Evolutionary conservation across 2,888 invertebrate genomes (phyloP), one percentile per base, ranked within the genome.

Genomic region (Seira sanloemensis): DNA sequence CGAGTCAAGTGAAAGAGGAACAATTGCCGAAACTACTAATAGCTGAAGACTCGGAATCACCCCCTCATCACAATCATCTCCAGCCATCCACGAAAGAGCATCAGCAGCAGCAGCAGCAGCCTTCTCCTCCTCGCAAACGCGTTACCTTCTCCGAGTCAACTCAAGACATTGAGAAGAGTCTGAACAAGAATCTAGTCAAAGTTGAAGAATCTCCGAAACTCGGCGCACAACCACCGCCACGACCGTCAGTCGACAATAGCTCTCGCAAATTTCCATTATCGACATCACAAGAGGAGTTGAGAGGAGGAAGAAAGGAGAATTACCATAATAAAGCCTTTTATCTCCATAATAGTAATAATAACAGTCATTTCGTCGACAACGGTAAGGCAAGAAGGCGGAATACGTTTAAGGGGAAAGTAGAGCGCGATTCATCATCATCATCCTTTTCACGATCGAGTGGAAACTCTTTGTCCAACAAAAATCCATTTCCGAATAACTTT

Each of bases 281-380:
- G 50, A 50, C 50, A 73, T 69, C 58, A 69, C 19, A 69, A 62
- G 62, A 37, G 21, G 69, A 26, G 58, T 37, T 50, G 23, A 9
- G 25, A n/a, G 27, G 58, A 58, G 27, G 58, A 58, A 26, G n/a
- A 19, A 24, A 37, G 24, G 50, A 50, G 50, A 50, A 80, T 82
- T 75, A 50, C 71, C 81, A 82, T 82, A 82, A 82, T 82, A 82
- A 76, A 76, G 65, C 71, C 62, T 76, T 82, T 66, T 66, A 58
- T 37, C 71, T 71, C 25, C 68, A 82, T 82, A 72, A 69, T 82
- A 82, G 37, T 27, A 25, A 74, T 74, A 18, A 76, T 75, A 37
- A 67, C 27, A n/a, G 50, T 50, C 50, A 50, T 50, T 50, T 50
- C n/a, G 50, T 2, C 16, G 50, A 1, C 16, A 50, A 50, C 50